Conservation (phyloP, 2,113 vertebrate species). For the Leucoraja erinaceus region DNA sequence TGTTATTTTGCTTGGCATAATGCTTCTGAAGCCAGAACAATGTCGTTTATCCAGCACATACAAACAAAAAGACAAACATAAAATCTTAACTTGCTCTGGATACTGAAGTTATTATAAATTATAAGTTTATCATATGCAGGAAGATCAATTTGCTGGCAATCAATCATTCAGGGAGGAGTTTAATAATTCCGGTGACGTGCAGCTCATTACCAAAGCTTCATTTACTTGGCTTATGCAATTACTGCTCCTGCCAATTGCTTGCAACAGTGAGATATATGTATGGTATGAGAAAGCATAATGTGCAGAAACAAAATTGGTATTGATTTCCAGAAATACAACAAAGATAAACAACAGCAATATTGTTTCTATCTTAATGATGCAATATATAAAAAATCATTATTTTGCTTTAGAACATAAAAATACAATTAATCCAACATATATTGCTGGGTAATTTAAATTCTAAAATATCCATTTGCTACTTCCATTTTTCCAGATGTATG, state of each 20-base stretch:
- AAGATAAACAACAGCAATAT: not conserved
- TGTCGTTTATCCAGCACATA: conserved; percentile 47
- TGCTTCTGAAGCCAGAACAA: conserved; percentile 63
- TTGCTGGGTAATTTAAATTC: not conserved
- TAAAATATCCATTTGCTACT: not conserved
- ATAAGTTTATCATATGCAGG: conserved; percentile 66
- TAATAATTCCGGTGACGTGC: conserved; percentile 54
- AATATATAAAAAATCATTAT: conserved; percentile 25
- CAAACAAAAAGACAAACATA: conserved; percentile 43
- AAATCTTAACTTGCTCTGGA: conserved; percentile 54
- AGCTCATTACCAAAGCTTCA: conserved; percentile 55
- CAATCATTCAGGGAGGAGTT: conserved; percentile 62
- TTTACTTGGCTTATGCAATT: conserved; percentile 54
- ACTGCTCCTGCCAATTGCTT: conserved; percentile 28
- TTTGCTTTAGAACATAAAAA: not conserved
- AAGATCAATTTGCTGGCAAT: conserved; percentile 65
- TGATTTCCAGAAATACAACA: not conserved
- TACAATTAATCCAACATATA: not conserved
- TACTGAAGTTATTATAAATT: conserved; percentile 61
- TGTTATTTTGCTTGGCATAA: conserved; percentile 48
- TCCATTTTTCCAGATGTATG: not conserved
- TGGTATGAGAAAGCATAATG: not conserved
- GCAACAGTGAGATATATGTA: conserved; percentile 25
- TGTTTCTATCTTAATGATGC: not conserved
- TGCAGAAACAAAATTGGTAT: conserved; percentile 5